phyloP scores from a whole-genome alignment of 2,797 vertebrate species.

The Etheostoma perlongum region DNA sequence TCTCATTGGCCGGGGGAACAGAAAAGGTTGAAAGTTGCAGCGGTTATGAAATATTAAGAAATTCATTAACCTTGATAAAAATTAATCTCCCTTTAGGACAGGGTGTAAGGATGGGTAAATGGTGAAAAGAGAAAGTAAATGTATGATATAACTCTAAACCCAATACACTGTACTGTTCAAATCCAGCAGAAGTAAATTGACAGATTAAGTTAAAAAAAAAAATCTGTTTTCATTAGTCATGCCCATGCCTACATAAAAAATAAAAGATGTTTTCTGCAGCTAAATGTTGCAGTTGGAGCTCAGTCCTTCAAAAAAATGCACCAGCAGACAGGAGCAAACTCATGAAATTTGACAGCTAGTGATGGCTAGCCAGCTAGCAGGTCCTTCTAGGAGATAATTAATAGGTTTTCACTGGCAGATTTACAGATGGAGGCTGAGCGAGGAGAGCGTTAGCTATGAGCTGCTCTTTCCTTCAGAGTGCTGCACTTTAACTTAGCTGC shows the following conservation, averaged over 20 bases:
- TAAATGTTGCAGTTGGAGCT: slow-evolving; percentile 67
- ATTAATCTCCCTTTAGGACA: slow-evolving; percentile 61
- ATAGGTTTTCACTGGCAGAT: slow-evolving; percentile 79
- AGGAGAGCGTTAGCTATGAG: slow-evolving; percentile 56
- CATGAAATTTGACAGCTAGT: slow-evolving; percentile 80
- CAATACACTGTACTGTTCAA: slow-evolving; percentile 39
- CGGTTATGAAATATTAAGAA: slow-evolving; percentile 63
- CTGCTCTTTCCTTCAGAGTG: slow-evolving; percentile 72
- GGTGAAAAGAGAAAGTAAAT: slow-evolving; percentile 27
- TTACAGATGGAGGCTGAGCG: slow-evolving; percentile 69
- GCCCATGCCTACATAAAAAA: slow-evolving; percentile 45
- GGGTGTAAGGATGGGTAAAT: slow-evolving; percentile 34
- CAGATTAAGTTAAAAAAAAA: slow-evolving; percentile 52
- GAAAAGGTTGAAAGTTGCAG: slow-evolving; percentile 43
- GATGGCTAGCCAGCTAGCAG: slow-evolving; percentile 74
- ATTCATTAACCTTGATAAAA: slow-evolving; percentile 72
- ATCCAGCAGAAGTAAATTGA: slow-evolving; percentile 36
- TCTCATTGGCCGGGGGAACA: slow-evolving; percentile 43
- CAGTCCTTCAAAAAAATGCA: slow-evolving; percentile 63
- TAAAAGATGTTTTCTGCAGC: slow-evolving; percentile 45
- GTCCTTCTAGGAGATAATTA: slow-evolving; percentile 80
- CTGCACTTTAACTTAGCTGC: slow-evolving; percentile 68
- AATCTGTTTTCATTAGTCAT: slow-evolving; percentile 67
- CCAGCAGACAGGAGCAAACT: slow-evolving; percentile 65
- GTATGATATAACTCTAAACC: slow-evolving; percentile 33